Evolutionary conservation across 2,888 invertebrate species (phyloP).

Genomic region (Baccha elongata): DNA sequence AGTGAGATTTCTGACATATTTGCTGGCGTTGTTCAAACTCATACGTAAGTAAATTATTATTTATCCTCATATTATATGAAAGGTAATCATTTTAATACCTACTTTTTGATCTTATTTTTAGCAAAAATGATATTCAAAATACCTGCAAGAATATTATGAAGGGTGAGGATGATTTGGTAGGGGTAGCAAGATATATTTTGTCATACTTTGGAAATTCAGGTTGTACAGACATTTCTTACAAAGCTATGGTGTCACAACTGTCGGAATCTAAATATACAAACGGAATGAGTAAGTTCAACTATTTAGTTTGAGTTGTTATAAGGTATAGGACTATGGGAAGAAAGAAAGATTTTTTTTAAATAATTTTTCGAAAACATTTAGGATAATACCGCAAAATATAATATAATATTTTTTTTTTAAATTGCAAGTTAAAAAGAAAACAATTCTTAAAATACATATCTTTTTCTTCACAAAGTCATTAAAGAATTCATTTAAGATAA

Average conservation of each 20-base stretch:
- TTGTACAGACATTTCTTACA: slow-evolving; percentile 77
- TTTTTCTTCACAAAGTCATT: too few relatives aligned
- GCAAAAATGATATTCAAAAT: slow-evolving; percentile 75
- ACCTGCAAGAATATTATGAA: slow-evolving; percentile 76
- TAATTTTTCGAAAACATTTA: too few relatives aligned
- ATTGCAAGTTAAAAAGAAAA: too few relatives aligned
- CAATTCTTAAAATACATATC: too few relatives aligned
- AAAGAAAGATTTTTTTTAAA: too few relatives aligned
- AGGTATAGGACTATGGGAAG: too few relatives aligned
- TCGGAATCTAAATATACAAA: slow-evolving; percentile 68
- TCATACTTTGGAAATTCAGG: slow-evolving; percentile 50
- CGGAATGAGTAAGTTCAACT: slow-evolving; percentile 75
- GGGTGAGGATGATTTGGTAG: slow-evolving; percentile 76
- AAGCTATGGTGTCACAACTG: slow-evolving; percentile 75
- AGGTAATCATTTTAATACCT: too few relatives aligned
- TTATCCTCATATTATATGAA: too few relatives aligned
- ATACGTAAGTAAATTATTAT: slow-evolving; percentile 74
- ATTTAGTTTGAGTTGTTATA: too few relatives aligned
- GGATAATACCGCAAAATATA: too few relatives aligned
- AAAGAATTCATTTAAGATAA: too few relatives aligned
- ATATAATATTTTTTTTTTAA: too few relatives aligned
- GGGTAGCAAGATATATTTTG: slow-evolving; percentile 76
- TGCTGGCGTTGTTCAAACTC: slow-evolving; percentile 78
- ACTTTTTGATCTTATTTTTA: slow-evolving; percentile 61
- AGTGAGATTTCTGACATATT: slow-evolving; percentile 78